phyloP scores from a whole-genome alignment of 2,888 invertebrate species.

The Phlogophora meticulosa region DNA sequence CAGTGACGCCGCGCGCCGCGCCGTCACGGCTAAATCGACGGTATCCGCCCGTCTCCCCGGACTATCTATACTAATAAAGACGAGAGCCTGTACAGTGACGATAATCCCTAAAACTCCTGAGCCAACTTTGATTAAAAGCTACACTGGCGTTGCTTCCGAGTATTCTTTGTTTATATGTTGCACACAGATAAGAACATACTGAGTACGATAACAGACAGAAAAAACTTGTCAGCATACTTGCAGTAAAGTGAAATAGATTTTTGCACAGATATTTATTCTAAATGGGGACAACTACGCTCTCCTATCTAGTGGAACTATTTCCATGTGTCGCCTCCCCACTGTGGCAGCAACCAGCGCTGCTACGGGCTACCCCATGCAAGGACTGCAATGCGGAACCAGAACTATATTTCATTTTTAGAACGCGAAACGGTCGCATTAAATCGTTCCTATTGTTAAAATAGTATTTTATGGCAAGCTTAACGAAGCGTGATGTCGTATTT shows the following conservation, averaged over 20 bases:
- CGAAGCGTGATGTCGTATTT: slow-evolving; percentile 77
- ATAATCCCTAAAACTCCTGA: slow-evolving; percentile 57
- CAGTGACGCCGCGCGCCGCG: slow-evolving; percentile 69
- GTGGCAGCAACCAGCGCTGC: slow-evolving; percentile 63
- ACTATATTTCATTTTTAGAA: slow-evolving; percentile 89
- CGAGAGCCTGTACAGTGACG: slow-evolving; percentile 35
- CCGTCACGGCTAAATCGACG: slow-evolving; percentile 84
- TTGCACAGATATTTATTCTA: slow-evolving; percentile 18
- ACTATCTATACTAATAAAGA: slow-evolving; percentile 62
- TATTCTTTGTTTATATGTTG: slow-evolving; percentile 32
- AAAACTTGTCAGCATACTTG: slow-evolving; percentile 2
- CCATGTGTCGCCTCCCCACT: slow-evolving; percentile 60
- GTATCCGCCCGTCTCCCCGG: slow-evolving; percentile 84
- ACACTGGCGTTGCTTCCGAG: slow-evolving; percentile 28
- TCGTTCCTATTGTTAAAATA: slow-evolving; percentile 83
- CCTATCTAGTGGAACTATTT: slow-evolving; percentile 55
- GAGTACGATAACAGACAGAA: slow-evolving; percentile 9
- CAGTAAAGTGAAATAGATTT: background rate
- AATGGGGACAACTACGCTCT: slow-evolving; percentile 23
- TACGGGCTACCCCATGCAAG: slow-evolving; percentile 80
- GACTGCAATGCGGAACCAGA: slow-evolving; percentile 89
- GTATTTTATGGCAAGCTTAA: slow-evolving; percentile 82
- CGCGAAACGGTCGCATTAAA: slow-evolving; percentile 83
- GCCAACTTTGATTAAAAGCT: slow-evolving; percentile 58
- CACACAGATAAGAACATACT: slow-evolving; percentile 22